These are phyloP conservation scores for Cerastis leucographa DNA, from an alignment of 2,888 invertebrate genomes.

Conservation along the genomic window DNA sequence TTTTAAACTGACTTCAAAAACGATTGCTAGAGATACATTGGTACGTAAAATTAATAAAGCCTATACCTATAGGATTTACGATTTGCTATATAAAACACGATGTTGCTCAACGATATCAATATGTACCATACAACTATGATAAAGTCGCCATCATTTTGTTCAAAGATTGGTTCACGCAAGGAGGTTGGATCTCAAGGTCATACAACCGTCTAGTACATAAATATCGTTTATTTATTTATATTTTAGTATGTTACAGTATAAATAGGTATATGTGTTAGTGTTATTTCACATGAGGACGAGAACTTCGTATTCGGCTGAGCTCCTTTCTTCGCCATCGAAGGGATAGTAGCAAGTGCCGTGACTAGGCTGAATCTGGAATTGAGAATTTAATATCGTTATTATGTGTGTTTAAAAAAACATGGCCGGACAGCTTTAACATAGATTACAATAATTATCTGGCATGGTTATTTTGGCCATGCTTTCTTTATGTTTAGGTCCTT, in stretches of 20 bases:
- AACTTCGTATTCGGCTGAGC: constrained; percentile 92
- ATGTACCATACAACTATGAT: not conserved
- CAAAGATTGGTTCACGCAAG: not conserved
- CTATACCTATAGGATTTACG: not conserved
- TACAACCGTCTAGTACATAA: constrained; percentile 2
- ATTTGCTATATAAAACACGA: constrained; percentile 10
- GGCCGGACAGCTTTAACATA: not conserved
- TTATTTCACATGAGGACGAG: constrained; percentile 88
- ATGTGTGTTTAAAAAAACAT: not conserved
- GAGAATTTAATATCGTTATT: not conserved
- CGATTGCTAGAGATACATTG: not conserved
- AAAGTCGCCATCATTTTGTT: not conserved
- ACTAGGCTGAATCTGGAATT: constrained; percentile 91
- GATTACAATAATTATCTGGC: not conserved
- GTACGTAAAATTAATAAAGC: not conserved
- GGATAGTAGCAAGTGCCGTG: constrained; percentile 92
- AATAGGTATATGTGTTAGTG: constrained; percentile 39
- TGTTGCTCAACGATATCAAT: not conserved
- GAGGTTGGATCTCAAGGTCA: not conserved
- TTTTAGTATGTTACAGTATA: constrained; percentile 45
- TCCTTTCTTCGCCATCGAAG: constrained; percentile 92
- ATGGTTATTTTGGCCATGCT: not conserved
- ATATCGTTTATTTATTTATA: constrained; percentile 25
- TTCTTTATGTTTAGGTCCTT: not conserved
- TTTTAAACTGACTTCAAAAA: not conserved